Evolutionary conservation across 2,113 vertebrate genomes (phyloP).

Genomic region (Lichenostomus cassidix): DNA sequence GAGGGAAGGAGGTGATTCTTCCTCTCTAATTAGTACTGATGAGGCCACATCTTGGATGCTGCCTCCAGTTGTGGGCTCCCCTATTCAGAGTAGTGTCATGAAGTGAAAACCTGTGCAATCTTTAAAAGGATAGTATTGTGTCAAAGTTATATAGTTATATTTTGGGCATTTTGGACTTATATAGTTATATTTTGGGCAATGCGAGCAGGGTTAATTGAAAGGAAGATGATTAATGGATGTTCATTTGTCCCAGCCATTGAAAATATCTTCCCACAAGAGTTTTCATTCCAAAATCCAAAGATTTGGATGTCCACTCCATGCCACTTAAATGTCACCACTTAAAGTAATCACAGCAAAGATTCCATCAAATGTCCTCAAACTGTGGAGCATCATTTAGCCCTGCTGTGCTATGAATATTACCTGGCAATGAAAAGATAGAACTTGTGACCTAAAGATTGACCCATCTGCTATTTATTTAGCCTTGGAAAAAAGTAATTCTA

Average conservation of each 20-base stretch:
- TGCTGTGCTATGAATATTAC: constrained; percentile 44
- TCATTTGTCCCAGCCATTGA: neutral
- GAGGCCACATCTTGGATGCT: neutral
- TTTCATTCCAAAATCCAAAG: constrained; percentile 6
- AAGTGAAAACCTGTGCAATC: neutral
- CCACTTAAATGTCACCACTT: constrained; percentile 6
- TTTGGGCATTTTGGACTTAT: neutral
- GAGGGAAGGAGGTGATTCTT: neutral
- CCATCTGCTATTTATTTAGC: constrained; percentile 26
- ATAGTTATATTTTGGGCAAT: neutral
- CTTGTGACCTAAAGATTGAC: constrained; percentile 19
- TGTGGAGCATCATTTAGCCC: constrained; percentile 15
- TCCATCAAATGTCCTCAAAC: constrained; percentile 17
- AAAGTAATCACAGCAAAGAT: constrained; percentile 17
- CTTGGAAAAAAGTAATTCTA: neutral
- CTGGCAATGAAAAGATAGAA: constrained; percentile 28
- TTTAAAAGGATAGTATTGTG: neutral
- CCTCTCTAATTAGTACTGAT: neutral
- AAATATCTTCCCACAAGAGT: neutral
- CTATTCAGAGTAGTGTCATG: neutral
- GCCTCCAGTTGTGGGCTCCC: neutral
- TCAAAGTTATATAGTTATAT: neutral
- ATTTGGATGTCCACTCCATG: neutral
- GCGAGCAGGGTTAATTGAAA: neutral
- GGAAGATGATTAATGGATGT: neutral